Percentiles rank a stretch among this genome's conserved stretches.
Conservation (phyloP, 92 coral and sea anemone genomes). For the Epizoanthus rinbou region DNA sequence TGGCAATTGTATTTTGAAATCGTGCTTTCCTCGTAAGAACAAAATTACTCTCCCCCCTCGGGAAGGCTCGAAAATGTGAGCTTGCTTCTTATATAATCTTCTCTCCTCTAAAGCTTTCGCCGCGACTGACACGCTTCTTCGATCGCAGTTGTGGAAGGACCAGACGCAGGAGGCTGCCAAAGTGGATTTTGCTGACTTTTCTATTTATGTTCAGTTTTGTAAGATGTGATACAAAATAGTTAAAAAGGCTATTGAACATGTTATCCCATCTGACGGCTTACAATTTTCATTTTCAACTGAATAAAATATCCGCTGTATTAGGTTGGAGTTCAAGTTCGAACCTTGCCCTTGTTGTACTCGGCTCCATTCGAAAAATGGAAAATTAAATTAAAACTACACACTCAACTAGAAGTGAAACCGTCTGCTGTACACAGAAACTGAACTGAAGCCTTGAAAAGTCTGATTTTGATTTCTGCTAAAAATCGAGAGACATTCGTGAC, state of each 20-base stretch:
- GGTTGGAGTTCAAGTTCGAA: slow-evolving; percentile 38
- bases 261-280: slow-evolving; percentile 32
- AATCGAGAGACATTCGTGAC: slow-evolving; percentile 34
- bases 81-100: slow-evolving; percentile 18
- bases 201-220: slow-evolving; percentile 34
- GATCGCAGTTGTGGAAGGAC: slow-evolving; percentile 30
- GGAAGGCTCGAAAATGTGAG: slow-evolving; percentile 23
- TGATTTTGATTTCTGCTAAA: slow-evolving; percentile 33
- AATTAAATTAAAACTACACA: slow-evolving; percentile 13
- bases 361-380: slow-evolving; percentile 32
- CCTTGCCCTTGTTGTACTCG: slow-evolving; percentile 28
- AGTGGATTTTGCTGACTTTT: slow-evolving; percentile 24
- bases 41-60: slow-evolving; percentile 23
- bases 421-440: slow-evolving; percentile 34
- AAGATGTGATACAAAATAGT: slow-evolving; percentile 28
- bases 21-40: slow-evolving; percentile 31
- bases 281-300: slow-evolving; percentile 19
- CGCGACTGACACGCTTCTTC: slow-evolving; percentile 25
- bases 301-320: slow-evolving; percentile 30
- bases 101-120: slow-evolving; percentile 27
- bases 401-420: slow-evolving; percentile 37
- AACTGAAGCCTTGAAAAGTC: slow-evolving; percentile 35
- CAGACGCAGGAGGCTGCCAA: slow-evolving; percentile 28
- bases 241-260: slow-evolving; percentile 21
- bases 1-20: slow-evolving; percentile 29